These are phyloP conservation scores for Zygothrica quintamaculata DNA, from an alignment of 2,888 invertebrate species.

Conservation along the genomic window DNA sequence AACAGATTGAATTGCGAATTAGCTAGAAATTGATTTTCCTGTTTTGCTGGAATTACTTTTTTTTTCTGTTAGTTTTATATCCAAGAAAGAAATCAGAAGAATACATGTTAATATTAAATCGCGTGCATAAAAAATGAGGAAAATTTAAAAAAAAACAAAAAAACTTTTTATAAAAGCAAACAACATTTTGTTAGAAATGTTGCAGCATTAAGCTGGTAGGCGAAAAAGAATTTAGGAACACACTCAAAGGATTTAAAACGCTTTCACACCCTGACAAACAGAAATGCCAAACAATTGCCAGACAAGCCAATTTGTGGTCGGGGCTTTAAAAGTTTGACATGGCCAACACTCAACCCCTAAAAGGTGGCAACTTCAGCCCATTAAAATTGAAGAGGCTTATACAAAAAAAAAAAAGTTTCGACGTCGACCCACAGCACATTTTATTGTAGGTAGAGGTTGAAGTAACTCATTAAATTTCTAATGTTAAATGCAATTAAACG, in stretches of 20 bases:
- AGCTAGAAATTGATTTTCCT: not conserved
- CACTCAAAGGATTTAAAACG: not conserved
- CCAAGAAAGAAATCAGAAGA: constrained; percentile 9
- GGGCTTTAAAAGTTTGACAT: constrained; percentile 41
- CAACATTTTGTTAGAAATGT: no score
- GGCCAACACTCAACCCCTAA: constrained; percentile 33
- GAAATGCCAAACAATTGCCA: constrained; percentile 20
- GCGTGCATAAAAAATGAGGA: no score
- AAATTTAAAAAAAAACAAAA: no score
- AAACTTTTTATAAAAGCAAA: no score
- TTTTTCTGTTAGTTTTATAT: constrained; percentile 1
- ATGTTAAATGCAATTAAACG: constrained; percentile 57
- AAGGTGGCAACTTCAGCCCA: constrained; percentile 58
- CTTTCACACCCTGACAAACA: constrained; percentile 11
- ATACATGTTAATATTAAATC: no score
- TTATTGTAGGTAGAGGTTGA: constrained; percentile 35
- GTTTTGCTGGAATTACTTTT: constrained; percentile 4
- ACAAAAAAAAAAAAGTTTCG: constrained; percentile 53
- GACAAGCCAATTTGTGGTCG: constrained; percentile 62
- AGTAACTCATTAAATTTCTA: constrained; percentile 36
- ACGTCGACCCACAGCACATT: constrained; percentile 36
- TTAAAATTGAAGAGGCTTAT: constrained; percentile 58
- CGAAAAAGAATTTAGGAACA: constrained; percentile 10
- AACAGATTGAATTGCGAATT: constrained; percentile 21
- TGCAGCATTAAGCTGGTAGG: no score